Evolutionary conservation across 2,797 vertebrate genomes (phyloP).

Genomic region (Esox lucius): DNA sequence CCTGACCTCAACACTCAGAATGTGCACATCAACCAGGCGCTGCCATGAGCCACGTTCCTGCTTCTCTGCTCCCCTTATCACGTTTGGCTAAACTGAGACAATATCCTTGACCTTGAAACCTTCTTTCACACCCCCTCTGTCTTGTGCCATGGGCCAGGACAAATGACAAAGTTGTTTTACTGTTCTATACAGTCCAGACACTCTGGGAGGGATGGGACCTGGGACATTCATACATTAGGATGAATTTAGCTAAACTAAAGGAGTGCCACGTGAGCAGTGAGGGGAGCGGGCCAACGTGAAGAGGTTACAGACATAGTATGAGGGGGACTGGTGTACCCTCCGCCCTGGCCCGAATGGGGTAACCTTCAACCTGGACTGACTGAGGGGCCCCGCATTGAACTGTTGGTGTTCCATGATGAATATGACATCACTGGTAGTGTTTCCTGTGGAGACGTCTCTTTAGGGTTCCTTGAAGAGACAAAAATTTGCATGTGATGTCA

Average conservation of each 20-base stretch:
- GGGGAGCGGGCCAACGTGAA: not conserved
- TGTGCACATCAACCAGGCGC: slow-evolving; percentile 18
- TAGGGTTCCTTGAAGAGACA: slow-evolving; percentile 40
- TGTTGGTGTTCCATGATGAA: not conserved
- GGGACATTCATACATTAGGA: slow-evolving; percentile 3
- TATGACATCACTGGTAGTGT: slow-evolving; percentile 32
- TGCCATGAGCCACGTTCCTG: slow-evolving; percentile 19
- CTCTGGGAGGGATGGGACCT: slow-evolving; percentile 18
- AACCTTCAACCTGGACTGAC: not conserved
- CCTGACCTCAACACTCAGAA: slow-evolving; percentile 12
- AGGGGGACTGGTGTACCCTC: not conserved
- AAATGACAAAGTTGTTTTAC: not conserved
- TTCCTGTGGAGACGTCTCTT: slow-evolving; percentile 65
- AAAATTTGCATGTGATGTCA: slow-evolving; percentile 51
- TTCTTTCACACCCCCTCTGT: not conserved
- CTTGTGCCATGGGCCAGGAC: slow-evolving; percentile 13
- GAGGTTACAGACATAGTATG: slow-evolving; percentile 14
- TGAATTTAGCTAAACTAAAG: not conserved
- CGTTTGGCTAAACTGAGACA: slow-evolving; percentile 23
- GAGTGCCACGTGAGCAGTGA: slow-evolving; percentile 7
- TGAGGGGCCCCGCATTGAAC: slow-evolving; percentile 29
- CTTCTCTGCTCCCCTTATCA: slow-evolving; percentile 19
- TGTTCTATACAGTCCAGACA: slow-evolving; percentile 6
- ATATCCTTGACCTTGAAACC: slow-evolving; percentile 10
- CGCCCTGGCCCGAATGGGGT: not conserved